Base-by-base conservation (phyloP, 2,888 invertebrate genomes). In the Lochmaea capreae region DNA sequence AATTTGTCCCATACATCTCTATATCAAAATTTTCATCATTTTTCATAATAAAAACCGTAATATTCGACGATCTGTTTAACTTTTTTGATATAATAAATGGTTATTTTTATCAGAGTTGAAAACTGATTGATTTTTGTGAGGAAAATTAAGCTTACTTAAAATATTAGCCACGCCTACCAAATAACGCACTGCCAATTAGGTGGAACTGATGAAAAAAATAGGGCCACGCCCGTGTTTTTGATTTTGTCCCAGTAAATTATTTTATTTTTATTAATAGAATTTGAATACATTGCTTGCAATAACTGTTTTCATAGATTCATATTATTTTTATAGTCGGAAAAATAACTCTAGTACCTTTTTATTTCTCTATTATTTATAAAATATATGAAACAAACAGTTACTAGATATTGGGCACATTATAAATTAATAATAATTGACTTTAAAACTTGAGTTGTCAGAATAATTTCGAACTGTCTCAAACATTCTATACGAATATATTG, bases 1-100 rank as follows among this genome's bases (percentile, higher is more conserved):
- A 59, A 67, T 49, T 52, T 52, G 52, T 33, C 65, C 58, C 72
- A 67, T 71, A 76, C 74, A 63, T 61, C 61, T 69, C 49, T 65
- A 70, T 71, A 65, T 76, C 73, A 70, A 59, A 65, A 14, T 42
- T 65, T 39, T 58, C 66, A 63, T 71, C 67, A 77, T 74, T 54
- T 65, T 68, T 49, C 43, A 71, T 65, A 66, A 46, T 46, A 70
- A 61, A n/a, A 66, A 65, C 16, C 39, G 39, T 66, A 61, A 57
- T 63, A 54, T 18, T 54, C 9, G 12, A 18, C 49, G 22, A 71
- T 74, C 58, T 33, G 26, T 65, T 11, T 63, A 16, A 18, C 14
- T 42, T n/a, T 42, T 62, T 39, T 42, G 1, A 14, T 9, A n/a
- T 33, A 39, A 58, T 54, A 12, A 54, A 22, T 16, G 54, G n/a